phyloP scores from a whole-genome alignment of 2,113 vertebrate genomes.

The Sceloporus undulatus region DNA sequence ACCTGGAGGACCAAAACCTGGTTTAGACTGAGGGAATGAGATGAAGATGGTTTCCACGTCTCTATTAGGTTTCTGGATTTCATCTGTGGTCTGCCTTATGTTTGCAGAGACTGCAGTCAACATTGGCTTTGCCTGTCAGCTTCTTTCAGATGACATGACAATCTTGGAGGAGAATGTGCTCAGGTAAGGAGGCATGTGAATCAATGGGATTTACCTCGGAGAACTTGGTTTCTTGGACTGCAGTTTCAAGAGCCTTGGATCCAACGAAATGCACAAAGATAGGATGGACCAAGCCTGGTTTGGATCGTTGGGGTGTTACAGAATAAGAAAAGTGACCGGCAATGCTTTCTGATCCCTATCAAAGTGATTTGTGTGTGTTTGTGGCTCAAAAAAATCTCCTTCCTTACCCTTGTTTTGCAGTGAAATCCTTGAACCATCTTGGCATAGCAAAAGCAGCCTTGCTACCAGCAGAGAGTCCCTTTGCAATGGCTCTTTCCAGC shows the following conservation, averaged over 20 bases:
- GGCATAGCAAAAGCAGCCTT: constrained; percentile 70
- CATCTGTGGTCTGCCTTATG: neutral
- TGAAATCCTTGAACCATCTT: constrained; percentile 78
- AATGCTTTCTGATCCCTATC: neutral
- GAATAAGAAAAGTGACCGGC: neutral
- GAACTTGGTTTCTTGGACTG: no score
- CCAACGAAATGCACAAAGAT: no score
- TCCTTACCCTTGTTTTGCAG: constrained; percentile 69
- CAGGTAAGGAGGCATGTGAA: constrained; percentile 71
- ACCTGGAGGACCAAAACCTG: no score
- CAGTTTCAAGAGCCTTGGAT: no score
- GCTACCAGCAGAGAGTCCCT: neutral
- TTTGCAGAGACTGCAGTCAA: constrained; percentile 91
- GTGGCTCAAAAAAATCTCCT: neutral
- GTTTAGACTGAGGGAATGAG: neutral
- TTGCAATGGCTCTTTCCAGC: constrained; percentile 59
- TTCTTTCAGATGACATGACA: constrained; percentile 85
- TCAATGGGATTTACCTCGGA: no score
- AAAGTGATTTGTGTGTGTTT: neutral
- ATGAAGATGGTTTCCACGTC: no score
- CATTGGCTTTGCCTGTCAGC: constrained; percentile 88
- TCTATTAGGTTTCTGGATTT: no score
- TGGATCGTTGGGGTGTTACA: no score
- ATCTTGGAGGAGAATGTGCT: constrained; percentile 89
- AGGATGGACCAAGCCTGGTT: neutral